These are phyloP conservation scores for Empidonax alnorum DNA, from an alignment of 2,113 vertebrate species.

Conservation along the genomic window DNA sequence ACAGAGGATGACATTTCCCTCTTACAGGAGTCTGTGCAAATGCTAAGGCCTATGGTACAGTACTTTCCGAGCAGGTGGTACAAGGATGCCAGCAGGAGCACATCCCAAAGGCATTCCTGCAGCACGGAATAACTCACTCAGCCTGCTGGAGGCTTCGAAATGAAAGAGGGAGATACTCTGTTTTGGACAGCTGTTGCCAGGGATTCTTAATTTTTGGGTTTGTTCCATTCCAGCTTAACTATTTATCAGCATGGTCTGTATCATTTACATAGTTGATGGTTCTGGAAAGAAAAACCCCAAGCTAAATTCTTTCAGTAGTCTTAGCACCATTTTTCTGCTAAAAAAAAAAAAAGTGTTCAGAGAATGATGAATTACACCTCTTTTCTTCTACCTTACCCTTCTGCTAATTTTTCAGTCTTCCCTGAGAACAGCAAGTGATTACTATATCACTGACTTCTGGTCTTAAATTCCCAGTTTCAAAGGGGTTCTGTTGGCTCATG, in stretches of 20 bases:
- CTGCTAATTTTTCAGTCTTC: neutral
- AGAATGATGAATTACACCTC: neutral
- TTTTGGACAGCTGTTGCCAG: conserved; percentile 4
- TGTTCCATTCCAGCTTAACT: neutral
- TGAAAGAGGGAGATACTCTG: neutral
- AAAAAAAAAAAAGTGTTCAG: neutral
- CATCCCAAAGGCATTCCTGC: conserved; percentile 29
- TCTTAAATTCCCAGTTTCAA: neutral
- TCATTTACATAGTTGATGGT: neutral
- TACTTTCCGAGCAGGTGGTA: conserved; percentile 12
- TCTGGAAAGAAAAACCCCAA: neutral
- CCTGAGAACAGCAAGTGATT: neutral
- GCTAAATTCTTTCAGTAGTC: neutral
- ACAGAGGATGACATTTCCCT: conserved; percentile 9
- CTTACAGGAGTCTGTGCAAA: conserved; percentile 43
- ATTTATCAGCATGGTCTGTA: neutral
- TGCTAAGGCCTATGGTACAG: conserved; percentile 14
- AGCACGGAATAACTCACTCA: conserved; percentile 1
- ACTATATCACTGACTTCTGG: neutral
- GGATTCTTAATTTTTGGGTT: neutral
- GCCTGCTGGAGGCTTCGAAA: neutral
- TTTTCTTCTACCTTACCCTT: neutral
- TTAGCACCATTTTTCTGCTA: neutral
- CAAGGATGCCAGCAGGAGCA: neutral
- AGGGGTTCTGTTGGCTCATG: neutral